phyloP scores from a whole-genome alignment of 2,113 vertebrate genomes.

The Chamaea fasciata region DNA sequence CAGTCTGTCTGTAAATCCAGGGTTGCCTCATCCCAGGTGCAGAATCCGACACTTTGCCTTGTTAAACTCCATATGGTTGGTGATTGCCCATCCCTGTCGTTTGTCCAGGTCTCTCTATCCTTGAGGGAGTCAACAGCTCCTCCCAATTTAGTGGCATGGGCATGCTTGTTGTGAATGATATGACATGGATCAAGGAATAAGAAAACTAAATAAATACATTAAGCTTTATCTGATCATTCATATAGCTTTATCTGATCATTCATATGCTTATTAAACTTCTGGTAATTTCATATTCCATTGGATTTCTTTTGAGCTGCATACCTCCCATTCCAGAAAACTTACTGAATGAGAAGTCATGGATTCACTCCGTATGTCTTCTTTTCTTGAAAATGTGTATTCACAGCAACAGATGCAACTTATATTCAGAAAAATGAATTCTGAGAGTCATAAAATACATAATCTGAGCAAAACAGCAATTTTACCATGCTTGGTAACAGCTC shows the following conservation, averaged over 20 bases:
- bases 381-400: not conserved
- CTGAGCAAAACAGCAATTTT: not conserved
- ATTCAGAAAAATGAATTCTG: not conserved
- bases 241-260: not conserved
- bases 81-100: not conserved
- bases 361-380: not conserved
- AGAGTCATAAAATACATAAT: not conserved
- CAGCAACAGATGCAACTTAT: not conserved
- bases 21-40: not conserved
- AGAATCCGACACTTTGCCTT: fast-evolving
- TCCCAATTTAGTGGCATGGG: not conserved
- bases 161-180: not conserved
- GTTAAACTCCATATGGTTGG: fast-evolving
- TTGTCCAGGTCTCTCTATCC: not conserved
- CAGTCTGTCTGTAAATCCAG: not conserved
- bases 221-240: not conserved
- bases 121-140: not conserved
- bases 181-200: not conserved
- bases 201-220: not conserved
- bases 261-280: not conserved
- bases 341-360: not conserved
- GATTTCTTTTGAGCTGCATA: not conserved
- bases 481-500: not conserved
- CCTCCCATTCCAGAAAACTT: not conserved
- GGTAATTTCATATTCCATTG: not conserved